Base-by-base conservation (phyloP, 2,797 vertebrate genomes). In the Muraenolepis orangiensis region DNA sequence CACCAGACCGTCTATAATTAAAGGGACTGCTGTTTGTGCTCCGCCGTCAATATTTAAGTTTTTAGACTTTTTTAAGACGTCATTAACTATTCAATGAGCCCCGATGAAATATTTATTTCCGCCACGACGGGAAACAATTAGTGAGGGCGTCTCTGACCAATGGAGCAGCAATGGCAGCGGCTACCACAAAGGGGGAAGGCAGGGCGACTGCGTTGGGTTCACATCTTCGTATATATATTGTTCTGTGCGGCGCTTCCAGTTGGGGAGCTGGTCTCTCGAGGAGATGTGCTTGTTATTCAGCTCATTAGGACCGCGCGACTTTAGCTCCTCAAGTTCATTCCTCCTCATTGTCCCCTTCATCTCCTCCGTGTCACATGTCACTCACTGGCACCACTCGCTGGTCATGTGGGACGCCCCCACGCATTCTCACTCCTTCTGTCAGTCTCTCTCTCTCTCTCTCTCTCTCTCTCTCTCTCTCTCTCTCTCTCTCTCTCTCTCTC, bases 261-360 rank as follows among this genome's bases (percentile, higher is more conserved):
- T 20, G 7, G 46, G 46, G 5, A 6, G 46, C 18, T 20, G 46
- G 51, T 26, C n/a, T 61, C 51, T 73, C 70, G 29, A 75, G 80
- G 68, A 84, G 74, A 81, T 84, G 46, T 67, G 69, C 64, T 78
- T 86, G 73, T 86, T 85, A 83, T 81, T 86, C 80, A 73, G 74
- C 76, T 89, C 88, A 91, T 93, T 86, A 88, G 80, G 80, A 64
- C 74, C 69, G 81, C 81, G 85, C 73, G 46, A 40, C 78, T 23
- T 78, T 78, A 64, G 86, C 81, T 76, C 80, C 87, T 80, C 28
- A 80, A 82, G 77, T 88, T 88, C 82, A 85, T 91, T 88, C 28
- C 87, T 88, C 85, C 87, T 85, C 86, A 86, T 88, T 67, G 51
- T 51, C 42, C 42, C 12, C 42, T 20, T 51, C 42, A 51, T 51